phyloP scores from a whole-genome alignment of 2,888 invertebrate genomes.

The Drosophila formosana region DNA sequence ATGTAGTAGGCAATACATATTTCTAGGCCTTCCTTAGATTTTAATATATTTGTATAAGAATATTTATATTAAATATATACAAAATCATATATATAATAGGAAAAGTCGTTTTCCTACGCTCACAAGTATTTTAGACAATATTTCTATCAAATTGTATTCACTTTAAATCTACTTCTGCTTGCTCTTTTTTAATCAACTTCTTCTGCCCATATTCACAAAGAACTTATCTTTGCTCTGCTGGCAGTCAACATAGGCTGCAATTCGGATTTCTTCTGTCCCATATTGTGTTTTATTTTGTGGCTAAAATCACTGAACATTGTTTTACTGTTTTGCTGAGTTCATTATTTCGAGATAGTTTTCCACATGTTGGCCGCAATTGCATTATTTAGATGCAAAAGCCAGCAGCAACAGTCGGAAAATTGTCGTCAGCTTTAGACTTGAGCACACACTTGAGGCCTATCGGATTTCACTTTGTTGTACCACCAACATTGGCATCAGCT shows the following conservation, averaged over 20 bases:
- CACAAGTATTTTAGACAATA: no score
- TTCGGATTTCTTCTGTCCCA: not conserved
- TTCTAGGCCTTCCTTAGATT: no score
- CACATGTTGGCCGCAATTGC: not conserved
- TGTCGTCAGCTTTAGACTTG: constrained; percentile 22
- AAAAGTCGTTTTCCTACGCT: no score
- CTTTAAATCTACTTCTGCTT: not conserved
- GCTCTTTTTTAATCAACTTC: not conserved
- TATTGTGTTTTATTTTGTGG: not conserved
- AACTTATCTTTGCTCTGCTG: not conserved
- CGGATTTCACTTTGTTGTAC: constrained; percentile 17
- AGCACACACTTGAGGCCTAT: constrained; percentile 8
- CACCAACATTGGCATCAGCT: constrained; percentile 12
- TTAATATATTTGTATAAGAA: no score
- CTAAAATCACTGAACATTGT: not conserved
- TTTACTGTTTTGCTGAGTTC: not conserved
- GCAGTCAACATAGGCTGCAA: not conserved
- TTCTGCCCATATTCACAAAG: not conserved
- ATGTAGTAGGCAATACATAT: no score
- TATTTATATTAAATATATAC: no score
- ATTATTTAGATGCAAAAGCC: constrained; percentile 4
- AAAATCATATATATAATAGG: no score
- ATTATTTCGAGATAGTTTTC: constrained; percentile 10
- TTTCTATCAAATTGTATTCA: not conserved
- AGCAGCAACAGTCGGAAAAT: constrained; percentile 10